Percentiles rank a stretch among this genome's conserved stretches.
phyloP scores from a whole-genome alignment of 2,888 invertebrate genomes.

The Uloborus plumipes region DNA sequence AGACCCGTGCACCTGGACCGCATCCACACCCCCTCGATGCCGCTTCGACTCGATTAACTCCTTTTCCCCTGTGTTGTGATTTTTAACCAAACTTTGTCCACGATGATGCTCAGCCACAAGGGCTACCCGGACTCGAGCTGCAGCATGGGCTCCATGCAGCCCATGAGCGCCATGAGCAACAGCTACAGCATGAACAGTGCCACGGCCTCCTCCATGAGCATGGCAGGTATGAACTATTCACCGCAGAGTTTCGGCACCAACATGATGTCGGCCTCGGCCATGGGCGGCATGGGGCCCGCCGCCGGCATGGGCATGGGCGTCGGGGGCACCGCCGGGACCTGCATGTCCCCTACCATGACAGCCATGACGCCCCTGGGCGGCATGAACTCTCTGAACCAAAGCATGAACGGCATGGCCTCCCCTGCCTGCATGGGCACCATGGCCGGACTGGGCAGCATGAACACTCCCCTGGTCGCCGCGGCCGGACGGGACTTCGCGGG shows the following conservation, averaged over 20 bases:
- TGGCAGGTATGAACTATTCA: slow-evolving; percentile 63
- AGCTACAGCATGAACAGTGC: slow-evolving; percentile 65
- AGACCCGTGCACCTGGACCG: slow-evolving; percentile 17
- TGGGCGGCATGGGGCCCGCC: slow-evolving; percentile 55
- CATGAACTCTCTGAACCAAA: slow-evolving; percentile 61
- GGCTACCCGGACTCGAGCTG: slow-evolving; percentile 64
- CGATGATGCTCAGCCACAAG: slow-evolving; percentile 56
- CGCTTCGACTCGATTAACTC: neutral
- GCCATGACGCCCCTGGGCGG: slow-evolving; percentile 59
- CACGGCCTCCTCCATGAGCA: slow-evolving; percentile 56
- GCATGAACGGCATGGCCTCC: slow-evolving; percentile 64
- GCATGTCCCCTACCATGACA: slow-evolving; percentile 62
- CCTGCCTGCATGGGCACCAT: slow-evolving; percentile 67
- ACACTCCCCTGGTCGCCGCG: slow-evolving; percentile 29
- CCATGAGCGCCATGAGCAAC: slow-evolving; percentile 63
- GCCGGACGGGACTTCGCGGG: slow-evolving; percentile 47
- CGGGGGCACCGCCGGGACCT: slow-evolving; percentile 48
- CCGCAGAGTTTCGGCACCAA: slow-evolving; percentile 62
- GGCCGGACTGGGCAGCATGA: slow-evolving; percentile 44
- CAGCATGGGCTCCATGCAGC: slow-evolving; percentile 60
- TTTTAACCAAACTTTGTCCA: slow-evolving; percentile 12
- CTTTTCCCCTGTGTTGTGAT: slow-evolving; percentile 28
- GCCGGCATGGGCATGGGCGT: slow-evolving; percentile 61
- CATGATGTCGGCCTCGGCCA: slow-evolving; percentile 57
- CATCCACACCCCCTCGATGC: neutral